Conservation (phyloP, 1,140 invertebrate genomes). For the Sminthurides bifidus region DNA sequence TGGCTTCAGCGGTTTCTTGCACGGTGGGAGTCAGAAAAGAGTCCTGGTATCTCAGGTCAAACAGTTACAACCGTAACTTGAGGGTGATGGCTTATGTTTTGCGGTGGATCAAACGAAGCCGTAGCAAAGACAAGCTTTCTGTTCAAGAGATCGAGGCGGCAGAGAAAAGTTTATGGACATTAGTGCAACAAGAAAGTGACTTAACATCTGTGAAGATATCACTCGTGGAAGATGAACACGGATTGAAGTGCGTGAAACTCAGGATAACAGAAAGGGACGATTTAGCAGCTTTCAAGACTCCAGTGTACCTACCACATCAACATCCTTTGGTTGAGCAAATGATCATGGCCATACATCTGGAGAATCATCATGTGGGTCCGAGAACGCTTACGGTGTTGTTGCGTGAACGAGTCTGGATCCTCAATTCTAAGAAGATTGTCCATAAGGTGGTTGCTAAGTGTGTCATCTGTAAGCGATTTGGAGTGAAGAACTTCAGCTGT, state of each 20-base stretch:
- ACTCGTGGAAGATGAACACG: conserved; percentile 1
- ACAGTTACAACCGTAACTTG: neutral
- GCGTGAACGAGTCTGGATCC: conserved; percentile 33
- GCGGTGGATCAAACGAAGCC: neutral
- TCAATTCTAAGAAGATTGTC: conserved; percentile 28
- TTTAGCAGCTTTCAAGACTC: conserved; percentile 5
- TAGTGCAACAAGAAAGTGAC: too few species aligned
- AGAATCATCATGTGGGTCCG: conserved; percentile 15
- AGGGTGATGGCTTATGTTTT: neutral
- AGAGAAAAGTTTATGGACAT: neutral
- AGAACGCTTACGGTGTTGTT: conserved; percentile 13
- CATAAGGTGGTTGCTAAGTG: conserved; percentile 32
- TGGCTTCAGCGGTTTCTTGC: neutral
- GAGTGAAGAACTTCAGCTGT: conserved; percentile 24
- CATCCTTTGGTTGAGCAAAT: conserved; percentile 25
- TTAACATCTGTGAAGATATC: too few species aligned
- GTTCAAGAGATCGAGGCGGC: neutral
- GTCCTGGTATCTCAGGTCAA: neutral
- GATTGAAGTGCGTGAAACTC: conserved; percentile 2
- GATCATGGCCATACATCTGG: conserved; percentile 28
- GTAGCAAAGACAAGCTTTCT: neutral
- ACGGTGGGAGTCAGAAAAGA: neutral
- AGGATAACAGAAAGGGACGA: neutral
- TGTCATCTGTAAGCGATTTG: conserved; percentile 32
- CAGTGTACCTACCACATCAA: conserved; percentile 30